Evolutionary conservation across 2,113 vertebrate species (phyloP).

Genomic region (Microcebus tavaratra): DNA sequence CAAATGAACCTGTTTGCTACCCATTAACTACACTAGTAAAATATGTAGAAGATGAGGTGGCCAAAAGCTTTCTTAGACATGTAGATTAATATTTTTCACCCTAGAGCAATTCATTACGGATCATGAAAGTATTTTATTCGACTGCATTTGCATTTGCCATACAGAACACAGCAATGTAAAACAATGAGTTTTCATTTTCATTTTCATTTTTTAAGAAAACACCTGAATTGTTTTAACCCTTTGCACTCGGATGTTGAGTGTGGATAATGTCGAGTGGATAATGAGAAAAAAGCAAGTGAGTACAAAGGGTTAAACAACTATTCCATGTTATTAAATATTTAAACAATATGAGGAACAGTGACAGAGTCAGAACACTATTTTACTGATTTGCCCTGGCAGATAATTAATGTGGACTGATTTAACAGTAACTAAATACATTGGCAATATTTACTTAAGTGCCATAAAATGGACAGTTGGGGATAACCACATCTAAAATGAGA

Average conservation of each 20-base stretch:
- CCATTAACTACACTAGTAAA: not conserved
- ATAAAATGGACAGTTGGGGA: not conserved
- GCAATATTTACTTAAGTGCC: not conserved
- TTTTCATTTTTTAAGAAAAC: conserved; percentile 13
- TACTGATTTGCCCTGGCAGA: not conserved
- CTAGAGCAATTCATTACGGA: not conserved
- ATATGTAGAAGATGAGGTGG: not conserved
- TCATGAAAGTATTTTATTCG: not conserved
- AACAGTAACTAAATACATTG: not conserved
- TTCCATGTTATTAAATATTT: not conserved
- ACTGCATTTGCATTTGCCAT: not conserved
- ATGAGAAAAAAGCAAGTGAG: too few species aligned
- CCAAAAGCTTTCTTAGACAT: not conserved
- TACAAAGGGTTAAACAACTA: not conserved
- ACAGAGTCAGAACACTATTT: not conserved
- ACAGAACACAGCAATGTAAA: not conserved
- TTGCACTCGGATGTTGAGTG: too few species aligned
- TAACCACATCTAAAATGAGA: conserved; percentile 10
- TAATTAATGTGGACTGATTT: conserved; percentile 30
- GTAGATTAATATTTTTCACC: not conserved
- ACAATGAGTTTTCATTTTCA: not conserved
- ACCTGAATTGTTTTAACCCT: not conserved
- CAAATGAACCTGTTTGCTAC: not conserved
- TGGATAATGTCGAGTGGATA: too few species aligned
- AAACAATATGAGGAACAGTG: conserved; percentile 20